A percentile compares a stretch with the other conserved stretches of the same genome.
phyloP scores from a whole-genome alignment of 2,797 vertebrate species.

The Arvicola amphibius region DNA sequence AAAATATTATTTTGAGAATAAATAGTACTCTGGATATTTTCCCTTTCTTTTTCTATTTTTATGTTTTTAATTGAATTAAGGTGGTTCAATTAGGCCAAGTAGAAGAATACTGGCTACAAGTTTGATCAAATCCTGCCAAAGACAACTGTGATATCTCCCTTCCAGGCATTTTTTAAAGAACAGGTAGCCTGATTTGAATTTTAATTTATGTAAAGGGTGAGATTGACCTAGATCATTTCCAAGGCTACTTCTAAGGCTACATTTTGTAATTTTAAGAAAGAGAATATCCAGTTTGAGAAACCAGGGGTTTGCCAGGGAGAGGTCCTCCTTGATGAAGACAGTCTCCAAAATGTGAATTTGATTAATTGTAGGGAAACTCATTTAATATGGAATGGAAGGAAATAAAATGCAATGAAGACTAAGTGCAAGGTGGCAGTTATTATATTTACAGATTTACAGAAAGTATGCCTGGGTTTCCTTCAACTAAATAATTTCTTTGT shows the following conservation, averaged over 20 bases:
- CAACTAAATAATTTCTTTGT: neutral
- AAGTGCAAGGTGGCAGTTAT: neutral
- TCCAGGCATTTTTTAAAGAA: neutral
- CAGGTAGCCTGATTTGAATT: slow-evolving; percentile 16
- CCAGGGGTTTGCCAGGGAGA: neutral
- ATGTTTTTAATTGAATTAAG: slow-evolving; percentile 41
- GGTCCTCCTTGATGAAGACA: neutral
- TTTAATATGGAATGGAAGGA: neutral
- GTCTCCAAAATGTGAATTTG: neutral
- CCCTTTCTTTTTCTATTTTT: neutral
- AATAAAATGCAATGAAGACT: neutral
- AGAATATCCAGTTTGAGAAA: neutral
- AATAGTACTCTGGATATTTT: neutral
- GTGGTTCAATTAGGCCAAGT: neutral
- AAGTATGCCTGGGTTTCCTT: neutral
- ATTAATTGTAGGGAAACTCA: neutral
- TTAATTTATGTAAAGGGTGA: slow-evolving; percentile 35
- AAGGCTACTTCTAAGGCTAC: neutral
- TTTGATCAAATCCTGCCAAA: slow-evolving; percentile 15
- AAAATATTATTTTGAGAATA: slow-evolving; percentile 17
- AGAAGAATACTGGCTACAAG: neutral
- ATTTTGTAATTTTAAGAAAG: slow-evolving; percentile 20
- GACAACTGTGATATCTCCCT: neutral
- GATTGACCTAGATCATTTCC: neutral
- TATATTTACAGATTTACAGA: neutral